phyloP scores from a whole-genome alignment of 2,113 vertebrate species.

The Plotosus lineatus region DNA sequence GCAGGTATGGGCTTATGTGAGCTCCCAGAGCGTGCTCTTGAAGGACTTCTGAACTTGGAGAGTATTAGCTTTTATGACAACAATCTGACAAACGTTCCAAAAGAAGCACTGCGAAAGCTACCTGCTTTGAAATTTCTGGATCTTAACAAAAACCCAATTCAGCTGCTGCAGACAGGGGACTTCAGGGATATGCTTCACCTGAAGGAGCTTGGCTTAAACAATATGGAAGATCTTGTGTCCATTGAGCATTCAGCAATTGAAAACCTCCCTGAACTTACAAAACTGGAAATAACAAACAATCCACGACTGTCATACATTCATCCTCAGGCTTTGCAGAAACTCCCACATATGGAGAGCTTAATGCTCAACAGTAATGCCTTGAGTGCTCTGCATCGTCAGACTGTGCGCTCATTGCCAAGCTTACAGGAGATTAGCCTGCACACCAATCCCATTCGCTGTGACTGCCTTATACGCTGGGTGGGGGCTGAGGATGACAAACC shows the following conservation, averaged over 20 bases:
- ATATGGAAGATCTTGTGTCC: slow-evolving; percentile 93
- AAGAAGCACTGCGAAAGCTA: slow-evolving; percentile 89
- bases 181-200: slow-evolving; percentile 92
- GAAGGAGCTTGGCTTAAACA: slow-evolving; percentile 95
- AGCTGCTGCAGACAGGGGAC: slow-evolving; percentile 92
- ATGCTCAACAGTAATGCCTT: slow-evolving; percentile 98
- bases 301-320: slow-evolving; percentile 93
- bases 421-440: slow-evolving; percentile 95
- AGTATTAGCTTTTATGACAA: slow-evolving; percentile 98
- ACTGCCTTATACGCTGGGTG: slow-evolving; percentile 94
- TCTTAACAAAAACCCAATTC: slow-evolving; percentile 96
- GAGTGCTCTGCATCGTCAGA: slow-evolving; percentile 88
- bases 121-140: slow-evolving; percentile 96
- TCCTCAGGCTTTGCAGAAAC: slow-evolving; percentile 85
- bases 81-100: slow-evolving; percentile 87
- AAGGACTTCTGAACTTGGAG: slow-evolving; percentile 92
- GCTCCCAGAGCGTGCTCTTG: slow-evolving; percentile 87
- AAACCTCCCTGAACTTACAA: slow-evolving; percentile 94
- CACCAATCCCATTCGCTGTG: slow-evolving; percentile 92
- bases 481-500: slow-evolving; percentile 71
- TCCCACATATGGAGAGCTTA: slow-evolving; percentile 89
- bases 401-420: slow-evolving; percentile 84
- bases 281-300: slow-evolving; percentile 95
- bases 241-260: slow-evolving; percentile 90
- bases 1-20: slow-evolving; percentile 96